phyloP scores from a whole-genome alignment of 2,113 vertebrate species.

The Halcyon malimbica region DNA sequence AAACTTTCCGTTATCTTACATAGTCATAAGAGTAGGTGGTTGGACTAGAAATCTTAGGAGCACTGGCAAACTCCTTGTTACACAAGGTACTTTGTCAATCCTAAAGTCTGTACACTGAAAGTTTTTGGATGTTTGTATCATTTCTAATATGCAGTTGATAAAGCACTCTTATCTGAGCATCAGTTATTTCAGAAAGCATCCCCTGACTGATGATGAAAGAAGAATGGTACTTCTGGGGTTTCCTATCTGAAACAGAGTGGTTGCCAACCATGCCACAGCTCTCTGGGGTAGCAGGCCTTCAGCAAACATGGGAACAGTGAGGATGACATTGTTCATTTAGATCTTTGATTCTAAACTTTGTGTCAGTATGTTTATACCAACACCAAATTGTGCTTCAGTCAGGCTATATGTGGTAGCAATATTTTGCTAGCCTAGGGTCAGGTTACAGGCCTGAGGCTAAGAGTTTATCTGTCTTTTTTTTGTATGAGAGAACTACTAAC shows the following conservation, averaged over 20 bases:
- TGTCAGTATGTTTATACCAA: background rate
- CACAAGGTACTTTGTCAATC: background rate
- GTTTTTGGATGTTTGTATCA: background rate
- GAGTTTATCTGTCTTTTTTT: background rate
- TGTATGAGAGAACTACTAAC: background rate
- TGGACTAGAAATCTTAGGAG: background rate
- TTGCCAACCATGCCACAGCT: background rate
- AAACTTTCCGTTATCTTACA: background rate
- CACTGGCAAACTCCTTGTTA: background rate
- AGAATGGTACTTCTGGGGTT: background rate
- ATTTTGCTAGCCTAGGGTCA: background rate
- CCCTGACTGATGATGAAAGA: background rate
- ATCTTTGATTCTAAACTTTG: background rate
- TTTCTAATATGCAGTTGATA: background rate
- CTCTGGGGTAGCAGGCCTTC: background rate
- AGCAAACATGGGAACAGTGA: accelerated
- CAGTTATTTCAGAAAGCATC: background rate
- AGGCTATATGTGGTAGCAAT: background rate
- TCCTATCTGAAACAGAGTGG: background rate
- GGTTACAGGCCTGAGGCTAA: background rate
- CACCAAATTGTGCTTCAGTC: background rate
- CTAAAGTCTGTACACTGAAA: background rate
- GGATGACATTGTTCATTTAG: background rate
- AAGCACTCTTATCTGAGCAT: background rate
- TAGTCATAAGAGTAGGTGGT: accelerated